Evolutionary conservation across 1,140 invertebrate genomes (phyloP), one percentile per base, ranked within the genome.

Genomic region (Harlomillsia oculata): DNA sequence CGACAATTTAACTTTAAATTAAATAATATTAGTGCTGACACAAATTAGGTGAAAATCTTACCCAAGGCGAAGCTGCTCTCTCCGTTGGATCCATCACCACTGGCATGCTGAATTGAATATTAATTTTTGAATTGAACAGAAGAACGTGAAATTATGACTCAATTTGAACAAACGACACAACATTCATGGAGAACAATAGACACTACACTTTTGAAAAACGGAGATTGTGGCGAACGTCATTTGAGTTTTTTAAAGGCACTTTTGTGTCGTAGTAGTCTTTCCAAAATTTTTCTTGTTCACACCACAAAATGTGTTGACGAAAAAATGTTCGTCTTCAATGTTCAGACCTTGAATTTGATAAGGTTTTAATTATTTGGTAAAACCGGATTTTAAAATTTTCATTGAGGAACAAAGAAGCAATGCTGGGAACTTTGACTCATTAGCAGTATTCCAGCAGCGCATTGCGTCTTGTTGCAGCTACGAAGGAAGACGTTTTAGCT

Each of bases 1-100:
- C 43, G 8, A 14, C 14, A 26, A 34, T 9, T 28, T 21, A 43
- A 43, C 1, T 43, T 14, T 3, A 28, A 48, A 32, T 2, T 5
- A 13, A 21, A 20, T 34, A 34, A 34, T 34, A 34, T 34, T 34
- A 34, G 32, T 34, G n/a, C n/a, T 34, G 8, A 34, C 32, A 34
- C 8, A 34, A 9, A n/a, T 34, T 34, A n/a, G 8, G n/a, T 34
- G 32, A 48, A 48, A 11, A 36, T 29, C 37, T 64, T 52, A 64
- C 63, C 63, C 63, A 64, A 48, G 63, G 63, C 26, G 63, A 64
- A 28, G 63, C 48, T 44, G 59, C 55, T 61, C 63, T 39, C 23
- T 64, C 63, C 40, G 59, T 64, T 18, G 63, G 59, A 46, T 64
- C 63, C 63, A 64, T 64, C 44, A 64, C 63, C 40, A 61, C 59